Conservation (phyloP, 2,888 invertebrate genomes). For the Calephelis perditalis region DNA sequence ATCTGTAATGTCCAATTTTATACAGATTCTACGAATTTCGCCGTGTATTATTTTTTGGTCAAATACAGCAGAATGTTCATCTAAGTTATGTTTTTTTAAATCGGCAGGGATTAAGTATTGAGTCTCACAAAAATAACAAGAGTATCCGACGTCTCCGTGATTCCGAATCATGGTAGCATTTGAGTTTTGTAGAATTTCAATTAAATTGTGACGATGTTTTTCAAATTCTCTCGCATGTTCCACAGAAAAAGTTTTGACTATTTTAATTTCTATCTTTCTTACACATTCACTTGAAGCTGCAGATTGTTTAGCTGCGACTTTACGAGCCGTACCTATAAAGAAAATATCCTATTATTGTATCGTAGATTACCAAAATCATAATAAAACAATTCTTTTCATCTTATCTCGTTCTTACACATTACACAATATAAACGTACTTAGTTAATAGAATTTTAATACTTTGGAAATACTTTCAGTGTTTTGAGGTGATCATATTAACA, state of each 20-base stretch:
- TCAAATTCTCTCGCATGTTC: slow-evolving; percentile 22
- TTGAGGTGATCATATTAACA: no score
- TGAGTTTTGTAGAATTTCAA: slow-evolving; percentile 33
- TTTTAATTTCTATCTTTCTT: slow-evolving; percentile 2
- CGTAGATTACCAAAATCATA: no score
- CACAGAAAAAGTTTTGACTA: background rate
- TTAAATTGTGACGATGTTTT: slow-evolving; percentile 31
- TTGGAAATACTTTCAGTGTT: background rate
- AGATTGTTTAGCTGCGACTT: slow-evolving; percentile 2
- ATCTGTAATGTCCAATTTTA: slow-evolving; percentile 44
- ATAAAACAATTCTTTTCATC: no score
- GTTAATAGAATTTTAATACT: slow-evolving; percentile 28
- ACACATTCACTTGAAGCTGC: background rate
- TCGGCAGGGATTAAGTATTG: slow-evolving; percentile 34
- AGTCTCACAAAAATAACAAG: slow-evolving; percentile 38
- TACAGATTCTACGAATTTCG: slow-evolving; percentile 25
- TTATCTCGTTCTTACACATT: no score
- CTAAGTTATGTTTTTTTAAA: slow-evolving; percentile 38
- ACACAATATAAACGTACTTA: no score
- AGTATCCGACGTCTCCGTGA: slow-evolving; percentile 35
- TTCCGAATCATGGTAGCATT: slow-evolving; percentile 43
- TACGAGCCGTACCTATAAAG: slow-evolving; percentile 20
- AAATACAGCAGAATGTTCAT: slow-evolving; percentile 32
- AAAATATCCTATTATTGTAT: slow-evolving; percentile 18
- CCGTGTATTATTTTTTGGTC: slow-evolving; percentile 26